Evolutionary conservation across 2,113 vertebrate genomes (phyloP).

Genomic region (Bos indicus): DNA sequence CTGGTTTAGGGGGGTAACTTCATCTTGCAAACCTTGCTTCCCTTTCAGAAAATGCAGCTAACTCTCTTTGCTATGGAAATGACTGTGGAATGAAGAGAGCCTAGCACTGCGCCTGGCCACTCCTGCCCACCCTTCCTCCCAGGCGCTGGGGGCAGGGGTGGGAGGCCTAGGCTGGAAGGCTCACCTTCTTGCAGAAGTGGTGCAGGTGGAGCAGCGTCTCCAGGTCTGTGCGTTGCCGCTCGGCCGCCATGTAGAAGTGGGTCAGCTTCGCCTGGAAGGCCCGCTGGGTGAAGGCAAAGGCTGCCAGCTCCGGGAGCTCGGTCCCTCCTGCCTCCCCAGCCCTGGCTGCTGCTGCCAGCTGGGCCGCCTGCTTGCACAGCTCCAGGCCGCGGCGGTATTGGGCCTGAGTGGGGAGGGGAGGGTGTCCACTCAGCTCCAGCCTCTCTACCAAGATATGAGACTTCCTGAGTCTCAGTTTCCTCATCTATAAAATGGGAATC

Average conservation of each 20-base stretch:
- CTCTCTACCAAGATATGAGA: rapidly evolving
- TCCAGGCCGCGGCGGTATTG: slow-evolving; percentile 79
- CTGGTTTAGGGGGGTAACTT: background rate
- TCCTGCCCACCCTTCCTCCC: rapidly evolving
- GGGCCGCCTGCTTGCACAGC: slow-evolving; percentile 83
- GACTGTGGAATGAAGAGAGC: background rate
- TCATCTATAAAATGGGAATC: background rate
- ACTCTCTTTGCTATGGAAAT: rapidly evolving
- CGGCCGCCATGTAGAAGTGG: slow-evolving; percentile 84
- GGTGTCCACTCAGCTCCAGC: rapidly evolving
- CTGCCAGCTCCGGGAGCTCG: slow-evolving; percentile 73
- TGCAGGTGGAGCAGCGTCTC: slow-evolving; percentile 79
- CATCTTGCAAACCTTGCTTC: background rate
- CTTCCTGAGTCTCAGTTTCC: background rate
- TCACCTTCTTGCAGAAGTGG: slow-evolving; percentile 88
- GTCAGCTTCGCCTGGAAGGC: slow-evolving; percentile 85
- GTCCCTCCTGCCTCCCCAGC: slow-evolving; percentile 36
- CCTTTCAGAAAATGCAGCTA: background rate
- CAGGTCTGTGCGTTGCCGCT: slow-evolving; percentile 82
- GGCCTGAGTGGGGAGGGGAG: slow-evolving; percentile 77
- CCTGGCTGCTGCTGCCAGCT: background rate
- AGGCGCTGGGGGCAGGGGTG: rapidly evolving
- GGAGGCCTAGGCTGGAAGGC: background rate
- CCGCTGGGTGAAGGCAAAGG: slow-evolving; percentile 79
- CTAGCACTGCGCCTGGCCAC: rapidly evolving